Evolutionary conservation across 1,140 invertebrate species (phyloP).

Genomic region (Drosophila eugracilis): DNA sequence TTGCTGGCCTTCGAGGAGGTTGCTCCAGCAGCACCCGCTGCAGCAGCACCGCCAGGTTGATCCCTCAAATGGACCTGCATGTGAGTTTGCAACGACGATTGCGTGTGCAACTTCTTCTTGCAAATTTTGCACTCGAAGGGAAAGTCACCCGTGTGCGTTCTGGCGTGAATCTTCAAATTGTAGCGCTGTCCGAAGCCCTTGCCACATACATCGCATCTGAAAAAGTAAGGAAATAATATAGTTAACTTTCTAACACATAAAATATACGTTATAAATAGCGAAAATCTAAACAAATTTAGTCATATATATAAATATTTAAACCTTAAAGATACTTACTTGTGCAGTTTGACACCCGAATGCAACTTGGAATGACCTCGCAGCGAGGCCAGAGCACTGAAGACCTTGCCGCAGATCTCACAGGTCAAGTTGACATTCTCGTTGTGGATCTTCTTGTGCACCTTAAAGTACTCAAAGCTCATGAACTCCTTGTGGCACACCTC

Average conservation of each 20-base stretch:
- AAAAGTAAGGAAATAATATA: neutral
- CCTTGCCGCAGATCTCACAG: constrained; percentile 84
- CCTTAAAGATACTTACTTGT: constrained; percentile 68
- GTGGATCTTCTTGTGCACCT: constrained; percentile 84
- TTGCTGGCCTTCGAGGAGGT: constrained; percentile 8
- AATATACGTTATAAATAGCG: too few relatives aligned
- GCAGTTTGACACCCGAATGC: constrained; percentile 82
- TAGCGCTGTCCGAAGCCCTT: constrained; percentile 86
- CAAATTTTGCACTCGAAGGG: constrained; percentile 89
- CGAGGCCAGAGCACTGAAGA: constrained; percentile 82
- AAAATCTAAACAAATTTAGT: too few relatives aligned
- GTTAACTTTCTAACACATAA: too few relatives aligned
- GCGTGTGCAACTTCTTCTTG: constrained; percentile 83
- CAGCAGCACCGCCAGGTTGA: constrained; percentile 44
- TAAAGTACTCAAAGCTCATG: constrained; percentile 83
- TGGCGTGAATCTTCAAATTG: constrained; percentile 86
- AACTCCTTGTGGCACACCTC: constrained; percentile 85
- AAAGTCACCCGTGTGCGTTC: constrained; percentile 89
- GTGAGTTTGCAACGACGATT: constrained; percentile 81
- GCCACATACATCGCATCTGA: constrained; percentile 85
- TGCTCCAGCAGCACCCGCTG: constrained; percentile 6
- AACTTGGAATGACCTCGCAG: constrained; percentile 79
- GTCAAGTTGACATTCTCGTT: constrained; percentile 83
- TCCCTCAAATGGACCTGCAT: constrained; percentile 84
- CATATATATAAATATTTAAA: too few relatives aligned